Evolutionary conservation across 2,797 vertebrate species (phyloP).

Genomic region (Pangasius djambal): DNA sequence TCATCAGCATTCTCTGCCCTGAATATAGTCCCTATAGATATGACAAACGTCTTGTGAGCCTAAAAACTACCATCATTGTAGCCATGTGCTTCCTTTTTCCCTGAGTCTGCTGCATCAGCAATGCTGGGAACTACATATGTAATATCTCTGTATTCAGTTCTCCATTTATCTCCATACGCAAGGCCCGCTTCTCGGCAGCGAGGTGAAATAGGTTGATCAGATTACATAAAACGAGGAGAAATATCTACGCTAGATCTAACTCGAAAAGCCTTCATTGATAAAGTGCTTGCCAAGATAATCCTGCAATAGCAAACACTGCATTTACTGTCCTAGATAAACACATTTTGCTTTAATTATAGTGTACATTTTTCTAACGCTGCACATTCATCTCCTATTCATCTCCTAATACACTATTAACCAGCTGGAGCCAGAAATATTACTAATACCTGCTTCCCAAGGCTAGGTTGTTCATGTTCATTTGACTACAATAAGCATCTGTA

Average conservation of each 20-base stretch:
- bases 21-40: not conserved
- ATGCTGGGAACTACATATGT: slow-evolving; percentile 33
- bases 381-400: not conserved
- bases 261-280: slow-evolving; percentile 22
- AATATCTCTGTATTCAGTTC: slow-evolving; percentile 28
- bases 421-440: not conserved
- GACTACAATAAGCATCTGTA: not conserved
- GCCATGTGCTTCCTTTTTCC: not conserved
- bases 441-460: not conserved
- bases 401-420: not conserved
- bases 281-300: slow-evolving; percentile 7
- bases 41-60: not conserved
- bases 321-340: slow-evolving; percentile 8
- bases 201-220: slow-evolving; percentile 33
- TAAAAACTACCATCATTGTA: not conserved
- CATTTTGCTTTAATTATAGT: slow-evolving; percentile 10
- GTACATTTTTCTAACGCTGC: not conserved
- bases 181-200: slow-evolving; percentile 19
- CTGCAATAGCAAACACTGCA: not conserved
- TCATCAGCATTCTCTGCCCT: not conserved
- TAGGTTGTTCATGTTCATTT: not conserved
- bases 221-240: slow-evolving; percentile 31
- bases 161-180: slow-evolving; percentile 34
- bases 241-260: slow-evolving; percentile 18
- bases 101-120: slow-evolving; percentile 9